These are phyloP conservation scores for Heliconius aoede DNA, from an alignment of 2,888 invertebrate species.

Conservation along the genomic window DNA sequence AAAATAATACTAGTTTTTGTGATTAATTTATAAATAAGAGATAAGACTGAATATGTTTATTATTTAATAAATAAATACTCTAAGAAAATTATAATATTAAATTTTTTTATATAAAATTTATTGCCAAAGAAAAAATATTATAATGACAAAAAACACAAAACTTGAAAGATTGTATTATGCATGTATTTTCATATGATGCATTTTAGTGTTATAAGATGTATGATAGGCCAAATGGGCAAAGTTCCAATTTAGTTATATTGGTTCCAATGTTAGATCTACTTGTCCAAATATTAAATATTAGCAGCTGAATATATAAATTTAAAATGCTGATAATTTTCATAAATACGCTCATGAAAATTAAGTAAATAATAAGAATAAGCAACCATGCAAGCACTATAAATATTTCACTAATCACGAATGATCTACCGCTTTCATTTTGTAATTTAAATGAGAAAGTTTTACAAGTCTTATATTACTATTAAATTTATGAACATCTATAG, in stretches of 20 bases:
- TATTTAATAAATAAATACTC: too few species aligned
- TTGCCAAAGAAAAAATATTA: background rate
- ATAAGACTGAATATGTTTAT: too few species aligned
- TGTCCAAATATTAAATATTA: background rate
- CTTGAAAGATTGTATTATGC: background rate
- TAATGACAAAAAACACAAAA: background rate
- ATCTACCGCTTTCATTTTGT: background rate
- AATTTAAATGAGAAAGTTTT: background rate
- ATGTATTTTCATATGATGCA: background rate
- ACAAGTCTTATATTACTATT: background rate
- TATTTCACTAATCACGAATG: background rate
- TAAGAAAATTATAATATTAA: background rate
- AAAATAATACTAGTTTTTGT: too few species aligned
- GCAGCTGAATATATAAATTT: background rate
- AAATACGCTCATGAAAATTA: background rate
- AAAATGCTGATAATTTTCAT: background rate
- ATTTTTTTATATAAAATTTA: background rate
- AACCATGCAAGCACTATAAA: background rate
- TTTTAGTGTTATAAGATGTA: background rate
- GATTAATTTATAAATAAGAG: too few species aligned
- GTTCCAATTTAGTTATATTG: conserved; percentile 13
- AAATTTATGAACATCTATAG: background rate
- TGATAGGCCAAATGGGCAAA: conserved; percentile 18
- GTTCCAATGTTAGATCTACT: conserved; percentile 16
- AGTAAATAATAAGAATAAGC: background rate